These are phyloP conservation scores for Hirtodrosophila duncani DNA, from an alignment of 2,888 invertebrate species.

Conservation along the genomic window DNA sequence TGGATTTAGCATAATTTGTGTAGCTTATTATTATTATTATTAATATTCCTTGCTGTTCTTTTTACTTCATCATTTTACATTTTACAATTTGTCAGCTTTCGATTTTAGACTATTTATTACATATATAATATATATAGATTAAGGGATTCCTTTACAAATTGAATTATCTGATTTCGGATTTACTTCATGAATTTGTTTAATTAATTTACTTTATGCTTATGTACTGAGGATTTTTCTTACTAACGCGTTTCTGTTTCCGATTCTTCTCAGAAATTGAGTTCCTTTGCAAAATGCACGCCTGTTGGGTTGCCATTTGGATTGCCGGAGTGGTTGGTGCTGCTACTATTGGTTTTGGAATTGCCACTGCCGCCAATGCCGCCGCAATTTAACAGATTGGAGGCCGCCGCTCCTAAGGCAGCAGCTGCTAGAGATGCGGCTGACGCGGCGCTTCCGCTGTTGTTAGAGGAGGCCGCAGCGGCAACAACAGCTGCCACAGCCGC, in stretches of 20 bases:
- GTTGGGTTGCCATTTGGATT: conserved; percentile 50
- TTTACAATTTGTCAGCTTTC: conserved; percentile 22
- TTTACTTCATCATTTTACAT: conserved; percentile 18
- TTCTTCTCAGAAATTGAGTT: conserved; percentile 69
- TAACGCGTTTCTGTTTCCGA: conserved; percentile 45
- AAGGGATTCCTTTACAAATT: not conserved
- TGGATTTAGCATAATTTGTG: too few relatives aligned
- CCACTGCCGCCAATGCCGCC: conserved; percentile 36
- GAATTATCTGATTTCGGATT: conserved; percentile 9
- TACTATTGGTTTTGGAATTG: conserved; percentile 22
- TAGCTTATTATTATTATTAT: too few relatives aligned
- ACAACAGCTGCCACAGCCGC: conserved; percentile 66
- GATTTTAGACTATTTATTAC: conserved; percentile 30
- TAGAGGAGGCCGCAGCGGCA: conserved; percentile 59
- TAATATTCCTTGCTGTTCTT: too few relatives aligned
- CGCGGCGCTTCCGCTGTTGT: conserved; percentile 34
- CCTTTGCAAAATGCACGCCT: conserved; percentile 71
- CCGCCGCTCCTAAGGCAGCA: conserved; percentile 53
- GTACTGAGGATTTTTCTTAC: conserved; percentile 68
- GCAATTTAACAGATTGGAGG: conserved; percentile 56
- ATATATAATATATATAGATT: conserved; percentile 19
- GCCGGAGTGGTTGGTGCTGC: conserved; percentile 28
- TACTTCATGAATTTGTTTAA: conserved; percentile 49
- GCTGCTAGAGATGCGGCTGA: conserved; percentile 54
- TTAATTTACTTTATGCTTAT: conserved; percentile 58